Evolutionary conservation across 2,888 invertebrate species (phyloP).

Genomic region (Silvanus unidentatus): DNA sequence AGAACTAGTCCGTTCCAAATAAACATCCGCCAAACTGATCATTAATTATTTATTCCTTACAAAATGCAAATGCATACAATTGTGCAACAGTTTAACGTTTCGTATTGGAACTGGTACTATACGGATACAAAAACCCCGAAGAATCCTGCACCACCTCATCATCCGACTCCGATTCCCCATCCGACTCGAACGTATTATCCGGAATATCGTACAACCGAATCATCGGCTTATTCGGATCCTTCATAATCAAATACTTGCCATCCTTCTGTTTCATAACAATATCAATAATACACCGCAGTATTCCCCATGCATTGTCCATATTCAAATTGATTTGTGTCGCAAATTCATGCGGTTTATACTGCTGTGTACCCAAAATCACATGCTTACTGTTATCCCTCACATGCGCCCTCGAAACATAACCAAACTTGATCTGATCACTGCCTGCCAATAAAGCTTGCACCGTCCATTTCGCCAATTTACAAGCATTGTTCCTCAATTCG

Average conservation of each 20-base stretch:
- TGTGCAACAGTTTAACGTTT: constrained; percentile 5
- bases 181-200: constrained; percentile 96
- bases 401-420: constrained; percentile 94
- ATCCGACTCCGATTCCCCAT: constrained; percentile 85
- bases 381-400: constrained; percentile 93
- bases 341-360: constrained; percentile 97
- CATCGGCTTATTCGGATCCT: constrained; percentile 98
- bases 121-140: constrained; percentile 43
- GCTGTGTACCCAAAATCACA: constrained; percentile 93
- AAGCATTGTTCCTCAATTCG: constrained; percentile 97
- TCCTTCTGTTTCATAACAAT: constrained; percentile 95
- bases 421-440: constrained; percentile 96
- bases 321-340: constrained; percentile 97
- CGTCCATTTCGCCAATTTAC: constrained; percentile 99
- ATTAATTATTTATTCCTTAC: too few relatives aligned
- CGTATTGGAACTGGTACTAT: constrained; percentile 29
- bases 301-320: constrained; percentile 99
- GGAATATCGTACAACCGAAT: constrained; percentile 97
- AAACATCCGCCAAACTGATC: too few relatives aligned
- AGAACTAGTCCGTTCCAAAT: too few relatives aligned
- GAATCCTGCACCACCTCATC: constrained; percentile 54
- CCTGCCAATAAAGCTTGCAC: constrained; percentile 89
- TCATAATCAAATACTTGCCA: constrained; percentile 96
- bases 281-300: constrained; percentile 93
- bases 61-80: background rate